These are phyloP conservation scores for Tonatia bakeri DNA, from an alignment of 2,113 vertebrate genomes.

Conservation along the genomic window DNA sequence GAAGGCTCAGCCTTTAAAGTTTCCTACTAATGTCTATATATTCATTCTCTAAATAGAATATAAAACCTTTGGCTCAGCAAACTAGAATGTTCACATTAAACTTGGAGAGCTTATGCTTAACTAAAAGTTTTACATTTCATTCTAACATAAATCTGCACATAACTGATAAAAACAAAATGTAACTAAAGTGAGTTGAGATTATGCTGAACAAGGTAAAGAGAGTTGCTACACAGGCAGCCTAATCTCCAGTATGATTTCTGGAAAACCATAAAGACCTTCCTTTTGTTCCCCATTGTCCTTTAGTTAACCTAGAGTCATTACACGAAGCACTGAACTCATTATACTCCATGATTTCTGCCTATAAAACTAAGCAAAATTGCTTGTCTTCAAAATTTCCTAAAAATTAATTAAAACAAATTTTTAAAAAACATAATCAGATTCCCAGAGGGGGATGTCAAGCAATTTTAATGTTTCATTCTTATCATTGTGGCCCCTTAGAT, in stretches of 20 bases:
- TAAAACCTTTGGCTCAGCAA: neutral
- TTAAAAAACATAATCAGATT: neutral
- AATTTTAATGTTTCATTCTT: neutral
- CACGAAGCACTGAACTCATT: neutral
- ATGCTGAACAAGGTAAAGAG: neutral
- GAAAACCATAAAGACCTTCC: neutral
- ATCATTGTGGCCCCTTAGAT: neutral
- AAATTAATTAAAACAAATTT: neutral
- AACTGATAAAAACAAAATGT: neutral
- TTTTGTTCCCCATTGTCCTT: neutral
- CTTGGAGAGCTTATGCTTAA: neutral
- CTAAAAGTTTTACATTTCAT: constrained; percentile 10
- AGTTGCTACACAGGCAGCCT: neutral
- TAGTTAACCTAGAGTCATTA: neutral
- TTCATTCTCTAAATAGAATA: neutral
- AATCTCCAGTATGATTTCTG: neutral
- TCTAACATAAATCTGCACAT: neutral
- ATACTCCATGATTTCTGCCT: neutral
- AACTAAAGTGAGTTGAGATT: neutral
- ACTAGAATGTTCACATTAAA: neutral
- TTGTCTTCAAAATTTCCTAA: neutral
- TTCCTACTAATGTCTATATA: neutral
- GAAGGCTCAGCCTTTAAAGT: neutral
- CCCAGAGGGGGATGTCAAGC: neutral
- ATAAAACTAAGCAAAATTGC: neutral